Percentiles rank a stretch among this genome's conserved stretches.
Evolutionary conservation across 2,888 invertebrate species (phyloP).

Genomic region (Sacculina carcini): DNA sequence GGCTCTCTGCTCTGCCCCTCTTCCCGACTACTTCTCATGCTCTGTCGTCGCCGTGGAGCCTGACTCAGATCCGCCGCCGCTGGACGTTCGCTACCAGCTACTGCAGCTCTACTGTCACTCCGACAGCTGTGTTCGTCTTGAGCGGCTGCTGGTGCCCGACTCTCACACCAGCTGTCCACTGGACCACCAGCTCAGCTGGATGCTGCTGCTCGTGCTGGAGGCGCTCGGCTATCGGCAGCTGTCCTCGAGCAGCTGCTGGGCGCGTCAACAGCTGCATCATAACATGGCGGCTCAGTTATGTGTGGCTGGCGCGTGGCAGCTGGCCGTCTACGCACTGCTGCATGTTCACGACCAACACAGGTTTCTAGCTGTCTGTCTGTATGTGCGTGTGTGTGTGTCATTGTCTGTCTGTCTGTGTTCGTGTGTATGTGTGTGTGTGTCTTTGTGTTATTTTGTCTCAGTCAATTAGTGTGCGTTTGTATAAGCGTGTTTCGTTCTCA

Average conservation of each 20-base stretch:
- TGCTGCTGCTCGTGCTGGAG: constrained; percentile 37
- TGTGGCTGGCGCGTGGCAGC: constrained; percentile 53
- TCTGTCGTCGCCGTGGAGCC: neutral
- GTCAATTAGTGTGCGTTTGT: too few species aligned
- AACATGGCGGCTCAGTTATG: constrained; percentile 61
- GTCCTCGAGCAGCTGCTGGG: constrained; percentile 28
- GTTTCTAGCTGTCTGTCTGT: constrained; percentile 13
- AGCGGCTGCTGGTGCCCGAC: constrained; percentile 39
- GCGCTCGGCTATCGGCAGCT: constrained; percentile 37
- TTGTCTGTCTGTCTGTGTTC: too few species aligned
- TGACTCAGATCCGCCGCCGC: constrained; percentile 14
- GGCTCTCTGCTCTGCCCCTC: too few species aligned
- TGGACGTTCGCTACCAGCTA: constrained; percentile 56
- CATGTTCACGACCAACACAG: constrained; percentile 19
- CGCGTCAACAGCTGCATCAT: constrained; percentile 32
- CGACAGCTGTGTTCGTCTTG: constrained; percentile 23
- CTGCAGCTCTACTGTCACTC: constrained; percentile 43
- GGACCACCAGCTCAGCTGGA: constrained; percentile 55
- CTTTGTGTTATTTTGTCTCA: too few species aligned
- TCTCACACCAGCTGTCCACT: constrained; percentile 49
- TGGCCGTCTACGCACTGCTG: constrained; percentile 49
- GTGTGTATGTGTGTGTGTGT: too few species aligned
- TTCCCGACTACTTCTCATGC: neutral
- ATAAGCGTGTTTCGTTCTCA: too few species aligned
- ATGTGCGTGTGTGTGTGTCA: too few species aligned